Base-by-base conservation (phyloP, 2,797 vertebrate species). In the Falco peregrinus region DNA sequence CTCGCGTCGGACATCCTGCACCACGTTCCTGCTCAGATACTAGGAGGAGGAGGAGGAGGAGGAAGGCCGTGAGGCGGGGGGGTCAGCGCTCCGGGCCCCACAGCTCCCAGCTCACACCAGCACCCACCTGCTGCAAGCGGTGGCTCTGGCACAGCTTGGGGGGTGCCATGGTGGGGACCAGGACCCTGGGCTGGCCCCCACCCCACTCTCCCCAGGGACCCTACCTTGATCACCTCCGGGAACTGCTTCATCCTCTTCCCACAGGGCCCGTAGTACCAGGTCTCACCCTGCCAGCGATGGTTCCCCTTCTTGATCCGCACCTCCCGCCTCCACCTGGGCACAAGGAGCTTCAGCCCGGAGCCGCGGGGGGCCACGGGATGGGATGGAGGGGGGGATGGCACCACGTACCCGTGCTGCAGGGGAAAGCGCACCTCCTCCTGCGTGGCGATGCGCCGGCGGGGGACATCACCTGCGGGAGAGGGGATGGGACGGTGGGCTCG, bases 231-330 rank as follows among this genome's bases (percentile, higher is more conserved):
- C 93, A 99, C 99, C 98, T 99, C 99, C 0, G 99, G 99, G 95
- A 99, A 99, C 89, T 99, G 99, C 95, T 99, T 99, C 99, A 99
- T 99, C 96, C 99, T 98, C 95, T 99, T 98, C 60, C 99, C 99
- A 88, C 99, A 99, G 21, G 99, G 99, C 14, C 99, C 99, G 39
- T 99, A 99, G 98, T 99, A 99, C 99, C 99, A 99, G 7, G 99
- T 99, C 97, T 99, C 99, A 0, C 99, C 99, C 95, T 99, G 99
- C 98, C 99, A 98, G 29, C 99, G 98, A 94, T 98, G 98, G 89
- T 99, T 99, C 35, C 98, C 97, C 95, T 98, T 99, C 97, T 97
- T 99, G 95, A 99, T 99, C 39, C 99, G 98, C 89, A 99, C 99
- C 97, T 99, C 99, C 89, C 99, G 98, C 94, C 95, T 98, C 99